Evolutionary conservation across 2,888 invertebrate genomes (phyloP).

Genomic region (Drosophila falleni): DNA sequence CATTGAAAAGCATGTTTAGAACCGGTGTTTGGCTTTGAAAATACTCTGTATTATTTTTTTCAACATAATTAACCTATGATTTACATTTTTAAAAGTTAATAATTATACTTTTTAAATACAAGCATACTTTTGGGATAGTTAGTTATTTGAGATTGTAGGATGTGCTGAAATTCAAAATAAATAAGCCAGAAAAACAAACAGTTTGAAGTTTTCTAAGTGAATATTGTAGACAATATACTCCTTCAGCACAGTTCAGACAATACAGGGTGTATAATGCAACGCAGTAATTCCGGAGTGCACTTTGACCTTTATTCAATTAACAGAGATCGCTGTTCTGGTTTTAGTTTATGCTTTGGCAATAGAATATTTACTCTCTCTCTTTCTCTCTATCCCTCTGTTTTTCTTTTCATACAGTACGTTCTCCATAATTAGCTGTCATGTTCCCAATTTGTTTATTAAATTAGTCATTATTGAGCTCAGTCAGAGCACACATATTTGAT

Average conservation of each 20-base stretch:
- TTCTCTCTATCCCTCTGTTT: neutral
- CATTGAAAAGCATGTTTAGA: slow-evolving; percentile 28
- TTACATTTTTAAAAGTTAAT: neutral
- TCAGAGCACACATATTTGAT: slow-evolving; percentile 48
- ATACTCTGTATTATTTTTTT: slow-evolving; percentile 25
- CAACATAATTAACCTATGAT: neutral
- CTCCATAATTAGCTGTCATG: slow-evolving; percentile 51
- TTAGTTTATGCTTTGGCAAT: slow-evolving; percentile 15
- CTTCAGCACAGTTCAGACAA: neutral
- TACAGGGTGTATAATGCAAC: slow-evolving; percentile 12
- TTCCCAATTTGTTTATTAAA: slow-evolving; percentile 58
- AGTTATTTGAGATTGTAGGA: too few relatives aligned
- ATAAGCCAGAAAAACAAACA: neutral
- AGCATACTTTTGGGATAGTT: too few relatives aligned
- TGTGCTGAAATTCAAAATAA: too few relatives aligned
- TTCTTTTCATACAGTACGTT: neutral
- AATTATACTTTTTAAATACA: neutral
- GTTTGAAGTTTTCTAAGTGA: too few relatives aligned
- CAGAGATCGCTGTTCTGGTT: neutral
- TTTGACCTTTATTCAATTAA: slow-evolving; percentile 4
- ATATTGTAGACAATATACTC: neutral
- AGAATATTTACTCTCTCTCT: neutral
- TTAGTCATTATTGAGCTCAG: slow-evolving; percentile 33
- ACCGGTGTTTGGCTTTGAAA: slow-evolving; percentile 16
- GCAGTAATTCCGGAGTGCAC: slow-evolving; percentile 5